phyloP scores from a whole-genome alignment of 2,113 vertebrate species.

The Apistogramma diplotaenia region DNA sequence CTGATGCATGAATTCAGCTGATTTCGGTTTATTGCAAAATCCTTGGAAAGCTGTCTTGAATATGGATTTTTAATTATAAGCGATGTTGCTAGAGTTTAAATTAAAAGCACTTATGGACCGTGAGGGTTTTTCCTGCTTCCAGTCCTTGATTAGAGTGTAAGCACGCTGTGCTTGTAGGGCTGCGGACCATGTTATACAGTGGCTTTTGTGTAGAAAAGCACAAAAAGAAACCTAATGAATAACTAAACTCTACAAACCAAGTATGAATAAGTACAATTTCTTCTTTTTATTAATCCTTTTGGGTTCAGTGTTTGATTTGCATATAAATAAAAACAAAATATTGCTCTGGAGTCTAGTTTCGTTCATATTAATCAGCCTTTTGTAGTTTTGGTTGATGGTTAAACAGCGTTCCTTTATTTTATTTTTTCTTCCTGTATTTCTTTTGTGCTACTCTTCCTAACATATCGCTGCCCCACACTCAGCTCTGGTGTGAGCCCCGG shows the following conservation, averaged over 20 bases:
- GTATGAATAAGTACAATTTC: accelerated
- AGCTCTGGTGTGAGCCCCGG: constrained; percentile 86
- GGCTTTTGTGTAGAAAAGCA: background rate
- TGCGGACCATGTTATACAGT: background rate
- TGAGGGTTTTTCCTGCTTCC: background rate
- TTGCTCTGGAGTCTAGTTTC: background rate
- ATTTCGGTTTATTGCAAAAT: background rate
- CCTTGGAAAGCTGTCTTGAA: background rate
- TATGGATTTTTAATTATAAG: background rate
- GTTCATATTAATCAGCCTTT: background rate
- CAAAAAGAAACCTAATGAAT: background rate
- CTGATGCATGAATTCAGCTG: background rate
- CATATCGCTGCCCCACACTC: constrained; percentile 80
- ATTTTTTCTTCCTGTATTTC: constrained; percentile 18
- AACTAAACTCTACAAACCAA: background rate
- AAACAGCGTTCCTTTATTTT: background rate
- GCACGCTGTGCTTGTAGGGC: too few species aligned
- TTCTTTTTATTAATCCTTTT: background rate
- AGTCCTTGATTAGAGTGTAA: too few species aligned
- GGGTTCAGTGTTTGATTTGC: background rate
- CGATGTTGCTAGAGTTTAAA: background rate
- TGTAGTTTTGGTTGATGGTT: too few species aligned
- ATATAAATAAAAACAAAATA: background rate
- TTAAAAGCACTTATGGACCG: background rate
- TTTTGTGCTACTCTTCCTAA: constrained; percentile 4